Conservation (phyloP, 2,888 invertebrate species). For the Drosophila mettleri region DNA sequence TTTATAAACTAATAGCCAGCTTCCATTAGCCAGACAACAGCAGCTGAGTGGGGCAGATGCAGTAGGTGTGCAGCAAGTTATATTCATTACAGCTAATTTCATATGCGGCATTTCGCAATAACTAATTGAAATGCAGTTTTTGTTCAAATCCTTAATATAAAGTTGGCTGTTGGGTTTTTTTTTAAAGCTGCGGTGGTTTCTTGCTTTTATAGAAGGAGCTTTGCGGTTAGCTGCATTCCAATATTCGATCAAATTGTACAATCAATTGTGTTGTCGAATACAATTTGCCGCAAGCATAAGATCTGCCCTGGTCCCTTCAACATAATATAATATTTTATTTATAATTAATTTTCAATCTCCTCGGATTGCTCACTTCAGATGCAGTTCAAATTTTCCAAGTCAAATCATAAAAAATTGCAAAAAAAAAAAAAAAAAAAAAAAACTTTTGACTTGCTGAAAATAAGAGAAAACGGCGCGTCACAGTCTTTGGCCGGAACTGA, state of each 20-base stretch:
- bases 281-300: too few species aligned
- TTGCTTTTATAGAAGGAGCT: conserved; percentile 7
- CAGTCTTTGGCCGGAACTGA: conserved; percentile 52
- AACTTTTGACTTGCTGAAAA: conserved; percentile 67
- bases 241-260: not conserved
- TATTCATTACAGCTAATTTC: conserved; percentile 54
- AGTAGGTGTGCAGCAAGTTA: conserved; percentile 34
- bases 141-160: conserved; percentile 20
- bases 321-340: not conserved
- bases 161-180: conserved; percentile 15
- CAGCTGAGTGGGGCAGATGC: conserved; percentile 5
- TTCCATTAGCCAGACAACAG: conserved; percentile 51
- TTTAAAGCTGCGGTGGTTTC: conserved; percentile 22
- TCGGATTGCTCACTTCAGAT: conserved; percentile 44
- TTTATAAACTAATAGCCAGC: conserved; percentile 59
- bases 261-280: not conserved
- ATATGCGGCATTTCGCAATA: conserved; percentile 47
- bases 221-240: conserved; percentile 5
- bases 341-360: conserved; percentile 36
- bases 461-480: conserved; percentile 34
- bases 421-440: conserved; percentile 74
- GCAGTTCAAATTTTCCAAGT: conserved; percentile 53
- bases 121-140: conserved; percentile 54
- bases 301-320: too few species aligned
- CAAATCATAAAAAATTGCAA: conserved; percentile 80